Base-by-base conservation (phyloP, 2,113 vertebrate species). In the Corythoichthys intestinalis region DNA sequence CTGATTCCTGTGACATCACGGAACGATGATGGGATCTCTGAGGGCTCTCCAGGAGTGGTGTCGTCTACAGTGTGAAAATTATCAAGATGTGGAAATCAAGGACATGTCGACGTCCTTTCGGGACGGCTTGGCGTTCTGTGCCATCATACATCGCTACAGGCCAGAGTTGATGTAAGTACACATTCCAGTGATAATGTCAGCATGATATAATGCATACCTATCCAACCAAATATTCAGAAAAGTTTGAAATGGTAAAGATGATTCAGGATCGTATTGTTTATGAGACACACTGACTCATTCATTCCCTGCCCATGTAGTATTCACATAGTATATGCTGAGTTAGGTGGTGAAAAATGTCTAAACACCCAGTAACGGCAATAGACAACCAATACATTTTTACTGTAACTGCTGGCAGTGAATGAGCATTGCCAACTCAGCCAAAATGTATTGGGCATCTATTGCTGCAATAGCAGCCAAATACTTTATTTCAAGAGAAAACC, bases 101-200 rank as follows among this genome's bases (percentile, higher is more conserved):
- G 95, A 98, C 91, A 95, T 98, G 93, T 94, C 94, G 66, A 52
- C 93, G 76, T 97, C 96, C 67, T 98, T 98, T 91, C 93, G 95
- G 83, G 94, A 98, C 81, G 96, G 96, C 14, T 85, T 98, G 91
- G 96, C 96, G 17, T 98, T 98, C 80, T 98, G 96, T 90, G 96
- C 96, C 76, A 94, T 98, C 72, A 96, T 98, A 38, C 96, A 98
- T 88, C 93, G 91, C 47, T 92, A 95, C 92, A 93, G 95, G 84
- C 95, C 96, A 11, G 95, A 98, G 72, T 85, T 98, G 71, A 94
- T 98, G 96, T 98, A 87, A 96, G 96, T 95, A 86, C 56, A 39
- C 10, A 4, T 1, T 37, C 34, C 34, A 17, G 12, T 38, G 35
- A 9, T n/a, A 46, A 41, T 46, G 39, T 17, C 10, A 44, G 44